Evolutionary conservation across 2,888 invertebrate genomes (phyloP).

Genomic region (Synanthedon myopaeformis): DNA sequence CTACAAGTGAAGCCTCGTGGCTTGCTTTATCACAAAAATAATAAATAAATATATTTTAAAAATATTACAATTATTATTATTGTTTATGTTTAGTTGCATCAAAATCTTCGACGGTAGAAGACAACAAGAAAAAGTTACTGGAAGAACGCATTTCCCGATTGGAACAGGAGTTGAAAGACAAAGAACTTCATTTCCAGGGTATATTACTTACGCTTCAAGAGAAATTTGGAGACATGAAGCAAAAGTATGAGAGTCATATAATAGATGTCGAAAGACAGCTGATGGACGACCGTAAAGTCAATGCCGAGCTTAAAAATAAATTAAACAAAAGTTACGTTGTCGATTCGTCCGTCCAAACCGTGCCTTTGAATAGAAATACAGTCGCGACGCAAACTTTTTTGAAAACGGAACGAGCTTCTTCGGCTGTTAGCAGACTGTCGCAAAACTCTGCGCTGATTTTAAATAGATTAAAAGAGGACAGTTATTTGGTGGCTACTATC

Average conservation of each 20-base stretch:
- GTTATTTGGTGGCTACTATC: conserved; percentile 82
- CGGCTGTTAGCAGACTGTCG: conserved; percentile 63
- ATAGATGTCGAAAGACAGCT: conserved; percentile 78
- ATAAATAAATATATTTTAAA: neutral
- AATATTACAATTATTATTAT: neutral
- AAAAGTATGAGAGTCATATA: conserved; percentile 80
- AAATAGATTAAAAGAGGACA: conserved; percentile 75
- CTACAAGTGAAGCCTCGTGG: neutral
- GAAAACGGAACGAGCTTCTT: conserved; percentile 47
- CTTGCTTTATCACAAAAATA: neutral
- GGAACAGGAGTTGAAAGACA: conserved; percentile 77
- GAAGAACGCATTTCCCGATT: conserved; percentile 79
- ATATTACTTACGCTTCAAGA: conserved; percentile 80
- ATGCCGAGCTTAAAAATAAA: conserved; percentile 67
- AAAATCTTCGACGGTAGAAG: conserved; percentile 65
- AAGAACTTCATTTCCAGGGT: conserved; percentile 78
- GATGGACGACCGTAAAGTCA: conserved; percentile 57
- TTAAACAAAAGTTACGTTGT: conserved; percentile 44
- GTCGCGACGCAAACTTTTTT: conserved; percentile 44
- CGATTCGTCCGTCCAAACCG: conserved; percentile 62
- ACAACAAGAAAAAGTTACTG: conserved; percentile 72
- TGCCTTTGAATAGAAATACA: conserved; percentile 27
- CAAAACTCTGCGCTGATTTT: conserved; percentile 65
- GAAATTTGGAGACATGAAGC: conserved; percentile 81
- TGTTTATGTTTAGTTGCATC: conserved; percentile 57